These are phyloP conservation scores for Riparia riparia DNA, from an alignment of 2,113 vertebrate genomes.

Conservation along the genomic window DNA sequence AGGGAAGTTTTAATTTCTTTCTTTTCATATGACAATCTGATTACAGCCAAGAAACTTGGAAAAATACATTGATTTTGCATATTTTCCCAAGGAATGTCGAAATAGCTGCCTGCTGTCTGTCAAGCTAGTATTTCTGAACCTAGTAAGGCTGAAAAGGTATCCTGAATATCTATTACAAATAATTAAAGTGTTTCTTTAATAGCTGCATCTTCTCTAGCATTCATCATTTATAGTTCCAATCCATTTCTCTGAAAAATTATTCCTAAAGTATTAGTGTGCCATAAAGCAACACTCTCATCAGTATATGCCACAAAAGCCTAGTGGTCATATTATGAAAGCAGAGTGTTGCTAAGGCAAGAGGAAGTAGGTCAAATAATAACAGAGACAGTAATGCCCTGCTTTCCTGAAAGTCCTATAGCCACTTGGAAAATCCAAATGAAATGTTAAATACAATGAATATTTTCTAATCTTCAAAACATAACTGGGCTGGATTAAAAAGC, in stretches of 20 bases:
- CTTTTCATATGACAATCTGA: neutral
- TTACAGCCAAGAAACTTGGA: neutral
- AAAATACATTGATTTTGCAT: neutral
- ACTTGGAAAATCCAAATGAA: neutral
- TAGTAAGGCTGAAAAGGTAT: constrained; percentile 4
- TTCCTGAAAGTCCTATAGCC: neutral
- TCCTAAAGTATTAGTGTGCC: neutral
- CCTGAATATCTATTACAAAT: neutral
- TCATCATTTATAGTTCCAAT: neutral
- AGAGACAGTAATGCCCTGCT: neutral
- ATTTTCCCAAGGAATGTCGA: neutral
- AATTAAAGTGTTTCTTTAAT: neutral
- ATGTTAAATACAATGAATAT: neutral
- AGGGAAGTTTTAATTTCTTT: neutral
- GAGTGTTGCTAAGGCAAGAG: neutral
- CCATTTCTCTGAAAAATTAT: neutral
- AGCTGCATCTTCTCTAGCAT: neutral
- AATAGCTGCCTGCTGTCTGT: neutral
- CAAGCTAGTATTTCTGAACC: neutral
- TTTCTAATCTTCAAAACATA: neutral
- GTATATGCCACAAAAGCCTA: neutral
- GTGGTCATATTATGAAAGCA: neutral
- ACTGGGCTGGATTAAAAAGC: neutral
- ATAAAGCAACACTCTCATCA: neutral
- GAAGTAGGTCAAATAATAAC: neutral